A percentile compares a stretch with the other conserved stretches of the same genome.
Conservation (phyloP, 1,140 invertebrate genomes). For the Atta colombica region DNA sequence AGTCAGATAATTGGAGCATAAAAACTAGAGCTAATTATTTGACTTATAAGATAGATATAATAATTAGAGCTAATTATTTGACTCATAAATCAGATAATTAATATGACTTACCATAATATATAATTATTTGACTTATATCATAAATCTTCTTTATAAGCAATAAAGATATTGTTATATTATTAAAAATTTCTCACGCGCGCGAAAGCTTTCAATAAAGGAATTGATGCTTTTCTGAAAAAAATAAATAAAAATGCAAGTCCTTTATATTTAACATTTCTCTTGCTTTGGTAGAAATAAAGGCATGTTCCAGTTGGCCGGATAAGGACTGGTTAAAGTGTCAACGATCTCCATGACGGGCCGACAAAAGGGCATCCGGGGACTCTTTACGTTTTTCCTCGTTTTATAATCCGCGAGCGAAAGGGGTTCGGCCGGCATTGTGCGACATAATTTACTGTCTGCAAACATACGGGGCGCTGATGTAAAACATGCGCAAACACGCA, state of each 20-base stretch:
- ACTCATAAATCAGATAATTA: too few relatives aligned
- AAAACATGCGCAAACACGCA: conserved; percentile 85
- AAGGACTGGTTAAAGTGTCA: conserved; percentile 25
- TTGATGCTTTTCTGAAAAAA: not conserved
- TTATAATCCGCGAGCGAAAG: conserved; percentile 77
- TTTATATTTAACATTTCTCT: not conserved
- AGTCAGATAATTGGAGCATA: too few relatives aligned
- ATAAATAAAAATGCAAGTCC: not conserved
- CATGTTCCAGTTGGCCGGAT: not conserved
- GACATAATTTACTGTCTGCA: conserved; percentile 86
- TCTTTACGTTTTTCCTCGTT: conserved; percentile 64
- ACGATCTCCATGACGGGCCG: conserved; percentile 26
- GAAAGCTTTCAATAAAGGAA: not conserved
- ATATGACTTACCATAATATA: too few relatives aligned
- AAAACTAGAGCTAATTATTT: too few relatives aligned
- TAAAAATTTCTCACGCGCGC: not conserved
- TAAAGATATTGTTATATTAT: not conserved
- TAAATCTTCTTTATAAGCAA: not conserved
- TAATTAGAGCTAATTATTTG: too few relatives aligned
- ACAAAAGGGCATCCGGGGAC: conserved; percentile 63
- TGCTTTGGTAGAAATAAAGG: not conserved
- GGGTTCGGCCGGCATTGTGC: conserved; percentile 80
- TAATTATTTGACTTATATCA: not conserved
- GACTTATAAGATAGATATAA: too few relatives aligned
- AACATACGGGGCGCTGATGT: conserved; percentile 85